Conservation (phyloP, 2,888 invertebrate genomes). For the Sesia bembeciformis region DNA sequence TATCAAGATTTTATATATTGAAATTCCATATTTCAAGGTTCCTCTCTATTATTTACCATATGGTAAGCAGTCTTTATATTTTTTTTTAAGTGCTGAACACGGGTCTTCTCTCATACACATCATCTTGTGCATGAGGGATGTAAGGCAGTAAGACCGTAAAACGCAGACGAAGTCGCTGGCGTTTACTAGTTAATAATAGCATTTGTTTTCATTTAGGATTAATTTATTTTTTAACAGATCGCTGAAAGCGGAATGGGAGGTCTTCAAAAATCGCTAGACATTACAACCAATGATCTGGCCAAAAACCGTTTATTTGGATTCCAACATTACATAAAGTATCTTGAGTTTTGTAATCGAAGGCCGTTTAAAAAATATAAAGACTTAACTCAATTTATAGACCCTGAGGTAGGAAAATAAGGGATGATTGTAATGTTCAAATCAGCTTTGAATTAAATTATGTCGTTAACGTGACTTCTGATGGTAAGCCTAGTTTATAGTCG, state of each 20-base stretch:
- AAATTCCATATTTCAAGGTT: too few species aligned
- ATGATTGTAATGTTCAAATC: neutral
- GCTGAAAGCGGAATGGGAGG: conserved; percentile 30
- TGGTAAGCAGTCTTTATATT: too few species aligned
- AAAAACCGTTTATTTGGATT: conserved; percentile 85
- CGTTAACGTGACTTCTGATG: neutral
- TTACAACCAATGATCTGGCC: conserved; percentile 31
- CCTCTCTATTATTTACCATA: too few species aligned
- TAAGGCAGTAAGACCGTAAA: too few species aligned
- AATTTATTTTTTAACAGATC: conserved; percentile 16
- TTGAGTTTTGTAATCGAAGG: conserved; percentile 84
- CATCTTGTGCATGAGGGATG: too few species aligned
- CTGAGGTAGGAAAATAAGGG: conserved; percentile 23
- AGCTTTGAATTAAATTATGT: neutral
- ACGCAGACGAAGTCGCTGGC: too few species aligned
- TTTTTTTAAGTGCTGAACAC: too few species aligned
- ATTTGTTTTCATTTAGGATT: too few species aligned
- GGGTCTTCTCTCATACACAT: too few species aligned
- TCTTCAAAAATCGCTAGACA: conserved; percentile 27
- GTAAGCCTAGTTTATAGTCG: too few species aligned
- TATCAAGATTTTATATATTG: too few species aligned
- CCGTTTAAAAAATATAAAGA: conserved; percentile 80
- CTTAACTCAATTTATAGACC: conserved; percentile 78
- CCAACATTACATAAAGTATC: conserved; percentile 88
- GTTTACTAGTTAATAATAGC: too few species aligned